phyloP scores from a whole-genome alignment of 2,888 invertebrate genomes.

The Argynnis bischoffii region DNA sequence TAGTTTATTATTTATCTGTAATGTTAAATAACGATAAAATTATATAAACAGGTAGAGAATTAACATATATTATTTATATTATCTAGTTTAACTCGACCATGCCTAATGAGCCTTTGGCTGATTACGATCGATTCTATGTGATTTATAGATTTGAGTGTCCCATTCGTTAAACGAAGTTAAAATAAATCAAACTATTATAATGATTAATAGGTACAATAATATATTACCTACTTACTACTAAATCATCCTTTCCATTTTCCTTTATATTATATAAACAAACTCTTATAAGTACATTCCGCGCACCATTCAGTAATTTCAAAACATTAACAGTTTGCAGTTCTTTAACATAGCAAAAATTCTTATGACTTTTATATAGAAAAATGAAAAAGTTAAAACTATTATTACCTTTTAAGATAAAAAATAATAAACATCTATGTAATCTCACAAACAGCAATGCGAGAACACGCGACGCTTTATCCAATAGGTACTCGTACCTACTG shows the following conservation, averaged over 20 bases:
- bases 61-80: constrained; percentile 5
- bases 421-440: too few species aligned
- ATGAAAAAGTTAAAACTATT: too few species aligned
- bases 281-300: too few species aligned
- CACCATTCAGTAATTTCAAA: too few species aligned
- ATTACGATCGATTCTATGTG: constrained; percentile 29
- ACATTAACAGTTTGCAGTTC: too few species aligned
- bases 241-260: neutral
- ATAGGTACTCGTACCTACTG: too few species aligned
- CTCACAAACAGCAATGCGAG: too few species aligned
- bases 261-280: too few species aligned
- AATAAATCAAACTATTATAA: neutral
- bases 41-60: neutral
- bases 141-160: constrained; percentile 33
- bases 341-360: too few species aligned
- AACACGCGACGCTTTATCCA: too few species aligned
- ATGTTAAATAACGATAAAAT: neutral
- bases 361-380: too few species aligned
- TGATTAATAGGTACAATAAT: neutral
- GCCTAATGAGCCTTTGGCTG: constrained; percentile 26
- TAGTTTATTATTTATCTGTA: neutral
- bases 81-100: constrained; percentile 18
- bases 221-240: neutral
- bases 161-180: constrained; percentile 16
- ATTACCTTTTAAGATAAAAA: too few species aligned